Evolutionary conservation across 2,113 vertebrate species (phyloP), one percentile per base, ranked within the genome.

Genomic region (Spilogale gracilis): DNA sequence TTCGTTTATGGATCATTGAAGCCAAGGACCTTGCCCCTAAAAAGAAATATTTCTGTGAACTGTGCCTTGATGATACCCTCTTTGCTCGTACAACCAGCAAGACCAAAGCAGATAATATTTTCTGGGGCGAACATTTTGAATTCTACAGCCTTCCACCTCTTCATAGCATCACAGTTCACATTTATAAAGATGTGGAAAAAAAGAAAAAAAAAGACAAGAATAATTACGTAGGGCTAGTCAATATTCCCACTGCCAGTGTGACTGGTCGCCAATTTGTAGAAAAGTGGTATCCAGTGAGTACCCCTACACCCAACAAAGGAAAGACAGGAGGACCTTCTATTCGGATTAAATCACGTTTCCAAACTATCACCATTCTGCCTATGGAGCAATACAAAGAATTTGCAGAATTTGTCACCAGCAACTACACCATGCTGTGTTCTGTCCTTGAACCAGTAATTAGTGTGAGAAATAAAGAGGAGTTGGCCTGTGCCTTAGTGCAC

Each of bases 381-480:
- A 99, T 99, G 99, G 99, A 99, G 98, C 99, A 99, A 96, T 99
- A 99, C 98, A 99, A 99, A 97, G 99, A 99, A 96, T 99, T 99
- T 95, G 99, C 99, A 0, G 99, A 99, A 98, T 99, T 99, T 83
- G 90, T 99, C 95, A 99, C 99, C 97, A 99, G 99, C 98, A 99
- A 99, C 98, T 99, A 99, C 87, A 98, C 98, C 45, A 99, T 99
- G 99, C 98, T 99, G 80, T 99, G 99, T 98, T 99, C 99, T 0
- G 99, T 99, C 92, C 98, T 99, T 95, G 99, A 99, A 95, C 99
- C 99, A 0, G 99, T 99, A 78, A 99, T 99, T 98, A 99, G 99
- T 12, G 99, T 99, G 23, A 99, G 99, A 97, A 99, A 99, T 98
- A 99, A 99, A 98, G 99, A 99, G 30, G 99, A 99, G 98, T 99